phyloP scores from a whole-genome alignment of 1,140 invertebrate genomes.

The Hyposmocoma kahamanoa region DNA sequence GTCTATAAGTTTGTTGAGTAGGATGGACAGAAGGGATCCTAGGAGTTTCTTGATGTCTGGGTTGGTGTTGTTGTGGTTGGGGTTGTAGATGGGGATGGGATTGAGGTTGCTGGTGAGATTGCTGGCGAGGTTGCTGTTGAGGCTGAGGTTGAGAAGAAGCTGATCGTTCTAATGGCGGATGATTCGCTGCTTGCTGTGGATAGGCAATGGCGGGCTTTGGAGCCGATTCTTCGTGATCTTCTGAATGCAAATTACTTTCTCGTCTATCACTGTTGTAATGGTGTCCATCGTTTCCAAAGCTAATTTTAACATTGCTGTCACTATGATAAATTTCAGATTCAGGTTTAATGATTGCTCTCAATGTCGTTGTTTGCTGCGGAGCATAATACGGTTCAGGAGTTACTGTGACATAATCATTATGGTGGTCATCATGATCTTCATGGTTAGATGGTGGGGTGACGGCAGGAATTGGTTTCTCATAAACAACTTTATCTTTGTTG shows the following conservation, averaged over 20 bases:
- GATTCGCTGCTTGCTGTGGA: conserved; percentile 56
- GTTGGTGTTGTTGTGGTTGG: conserved; percentile 18
- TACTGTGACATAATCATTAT: conserved; percentile 63
- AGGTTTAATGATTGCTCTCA: conserved; percentile 87
- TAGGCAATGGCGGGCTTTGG: conserved; percentile 76
- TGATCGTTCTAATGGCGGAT: conserved; percentile 41
- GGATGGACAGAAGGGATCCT: conserved; percentile 23
- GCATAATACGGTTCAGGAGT: conserved; percentile 61
- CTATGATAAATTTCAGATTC: conserved; percentile 87
- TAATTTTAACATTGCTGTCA: conserved; percentile 82
- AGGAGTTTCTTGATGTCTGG: conserved; percentile 34
- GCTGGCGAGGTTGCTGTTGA: conserved; percentile 34
- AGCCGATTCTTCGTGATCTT: conserved; percentile 74
- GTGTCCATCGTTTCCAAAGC: conserved; percentile 79
- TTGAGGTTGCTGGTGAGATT: no score
- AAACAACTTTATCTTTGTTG: conserved; percentile 81
- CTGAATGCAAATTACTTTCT: conserved; percentile 67
- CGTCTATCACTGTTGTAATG: conserved; percentile 73
- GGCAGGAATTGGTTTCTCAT: conserved; percentile 84
- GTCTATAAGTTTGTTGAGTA: conserved; percentile 38
- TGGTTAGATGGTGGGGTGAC: conserved; percentile 79
- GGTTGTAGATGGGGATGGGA: no score
- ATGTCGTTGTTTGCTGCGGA: conserved; percentile 80
- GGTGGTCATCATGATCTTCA: conserved; percentile 75
- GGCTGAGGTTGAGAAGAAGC: conserved; percentile 29